These are phyloP conservation scores for Caerostris extrusa DNA, from an alignment of 1,140 invertebrate genomes.

Conservation along the genomic window DNA sequence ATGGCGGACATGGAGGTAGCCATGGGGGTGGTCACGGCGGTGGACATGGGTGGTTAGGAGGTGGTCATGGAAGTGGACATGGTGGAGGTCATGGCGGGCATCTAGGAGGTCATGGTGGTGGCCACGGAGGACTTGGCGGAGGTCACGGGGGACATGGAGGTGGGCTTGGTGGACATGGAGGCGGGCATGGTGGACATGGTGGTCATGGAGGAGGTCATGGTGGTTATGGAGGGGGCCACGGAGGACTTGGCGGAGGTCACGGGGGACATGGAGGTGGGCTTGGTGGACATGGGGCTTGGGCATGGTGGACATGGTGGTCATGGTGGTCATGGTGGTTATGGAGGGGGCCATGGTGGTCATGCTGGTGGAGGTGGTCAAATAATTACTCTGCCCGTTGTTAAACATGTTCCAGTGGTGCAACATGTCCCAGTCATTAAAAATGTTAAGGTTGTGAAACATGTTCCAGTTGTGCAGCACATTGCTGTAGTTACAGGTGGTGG, in stretches of 20 bases:
- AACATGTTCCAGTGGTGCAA: slow-evolving; percentile 54
- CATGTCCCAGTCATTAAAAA: slow-evolving; percentile 71
- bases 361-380: slow-evolving; percentile 22
- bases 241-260: neutral
- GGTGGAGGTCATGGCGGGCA: neutral
- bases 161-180: neutral
- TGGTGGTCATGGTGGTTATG: slow-evolving; percentile 11
- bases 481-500: slow-evolving; percentile 51
- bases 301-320: too few species aligned
- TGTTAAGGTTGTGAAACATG: slow-evolving; percentile 63
- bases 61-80: slow-evolving; percentile 1
- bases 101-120: slow-evolving; percentile 10
- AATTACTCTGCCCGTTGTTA: slow-evolving; percentile 40
- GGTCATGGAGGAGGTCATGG: neutral
- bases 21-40: neutral
- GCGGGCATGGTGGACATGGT: too few species aligned
- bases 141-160: neutral
- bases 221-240: neutral
- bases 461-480: slow-evolving; percentile 68
- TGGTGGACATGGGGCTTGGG: slow-evolving; percentile 40
- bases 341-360: neutral
- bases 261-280: neutral
- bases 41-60: neutral
- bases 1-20: neutral
- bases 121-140: slow-evolving; percentile 16